Percentiles rank a stretch among this genome's conserved stretches.
phyloP scores from a whole-genome alignment of 2,113 vertebrate genomes.

The Struthidea cinerea region DNA sequence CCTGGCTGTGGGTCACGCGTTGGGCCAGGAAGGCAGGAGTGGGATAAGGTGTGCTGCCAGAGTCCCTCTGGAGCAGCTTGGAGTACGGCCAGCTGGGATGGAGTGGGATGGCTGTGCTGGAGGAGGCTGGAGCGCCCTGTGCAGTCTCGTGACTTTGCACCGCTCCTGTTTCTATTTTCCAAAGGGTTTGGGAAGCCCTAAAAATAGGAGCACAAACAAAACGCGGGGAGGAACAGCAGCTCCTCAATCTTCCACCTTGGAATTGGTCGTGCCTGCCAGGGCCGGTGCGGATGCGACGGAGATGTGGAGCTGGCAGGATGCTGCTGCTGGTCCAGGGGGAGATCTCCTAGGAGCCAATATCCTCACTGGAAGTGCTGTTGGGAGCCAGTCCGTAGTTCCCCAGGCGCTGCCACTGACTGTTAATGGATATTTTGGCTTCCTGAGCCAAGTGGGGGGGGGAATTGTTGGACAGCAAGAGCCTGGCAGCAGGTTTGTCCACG shows the following conservation, averaged over 20 bases:
- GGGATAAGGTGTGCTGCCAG: not conserved
- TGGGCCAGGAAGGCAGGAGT: not conserved
- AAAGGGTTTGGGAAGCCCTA: slow-evolving; percentile 5
- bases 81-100: not conserved
- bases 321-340: not conserved
- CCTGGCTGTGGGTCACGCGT: rapidly evolving
- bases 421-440: not conserved
- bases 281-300: rapidly evolving
- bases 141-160: slow-evolving; percentile 29
- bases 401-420: not conserved
- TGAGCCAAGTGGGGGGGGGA: not conserved
- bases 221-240: not conserved
- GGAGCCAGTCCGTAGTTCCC: not conserved
- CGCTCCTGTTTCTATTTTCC: not conserved
- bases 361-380: not conserved
- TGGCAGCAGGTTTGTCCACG: not conserved
- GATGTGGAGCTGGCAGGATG: not conserved
- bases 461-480: not conserved
- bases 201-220: slow-evolving; percentile 40
- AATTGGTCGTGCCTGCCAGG: not conserved
- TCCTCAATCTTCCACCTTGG: not conserved
- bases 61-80: not conserved
- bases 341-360: not conserved
- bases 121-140: slow-evolving; percentile 22
- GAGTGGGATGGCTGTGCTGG: slow-evolving; percentile 20